Evolutionary conservation across 2,113 vertebrate genomes (phyloP).

Genomic region (Elaphurus davidianus): DNA sequence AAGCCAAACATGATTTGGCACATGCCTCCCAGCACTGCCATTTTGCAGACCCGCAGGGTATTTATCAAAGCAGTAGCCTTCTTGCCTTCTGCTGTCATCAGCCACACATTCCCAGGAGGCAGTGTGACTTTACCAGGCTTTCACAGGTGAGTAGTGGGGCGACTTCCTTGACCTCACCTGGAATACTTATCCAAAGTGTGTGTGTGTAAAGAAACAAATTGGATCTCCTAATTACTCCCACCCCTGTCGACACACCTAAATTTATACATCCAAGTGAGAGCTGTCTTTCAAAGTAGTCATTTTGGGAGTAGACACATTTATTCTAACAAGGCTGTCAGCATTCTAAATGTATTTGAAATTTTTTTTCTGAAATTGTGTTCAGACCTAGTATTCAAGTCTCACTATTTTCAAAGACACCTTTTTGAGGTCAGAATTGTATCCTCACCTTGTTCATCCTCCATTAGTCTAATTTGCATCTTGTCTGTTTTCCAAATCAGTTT

Average conservation of each 20-base stretch:
- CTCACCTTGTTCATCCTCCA: not conserved
- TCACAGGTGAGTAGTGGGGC: slow-evolving; percentile 37
- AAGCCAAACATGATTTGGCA: slow-evolving; percentile 82
- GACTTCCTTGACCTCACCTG: slow-evolving; percentile 49
- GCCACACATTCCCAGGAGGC: slow-evolving; percentile 47
- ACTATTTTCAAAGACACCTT: not conserved
- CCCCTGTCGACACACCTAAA: slow-evolving; percentile 16
- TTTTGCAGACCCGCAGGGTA: slow-evolving; percentile 69
- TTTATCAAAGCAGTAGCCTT: slow-evolving; percentile 70
- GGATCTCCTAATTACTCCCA: slow-evolving; percentile 50
- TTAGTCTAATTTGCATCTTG: slow-evolving; percentile 19
- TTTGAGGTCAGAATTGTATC: not conserved
- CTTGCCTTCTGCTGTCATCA: slow-evolving; percentile 64
- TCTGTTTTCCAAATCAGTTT: slow-evolving; percentile 10
- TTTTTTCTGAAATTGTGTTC: slow-evolving; percentile 36
- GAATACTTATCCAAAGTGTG: not conserved
- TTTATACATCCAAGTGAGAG: slow-evolving; percentile 26
- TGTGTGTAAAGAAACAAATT: slow-evolving; percentile 52
- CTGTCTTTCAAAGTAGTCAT: slow-evolving; percentile 58
- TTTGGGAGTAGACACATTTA: slow-evolving; percentile 17
- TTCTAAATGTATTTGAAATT: slow-evolving; percentile 27
- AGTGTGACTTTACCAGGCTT: slow-evolving; percentile 45
- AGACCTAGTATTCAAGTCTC: not conserved
- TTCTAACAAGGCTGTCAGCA: slow-evolving; percentile 45
- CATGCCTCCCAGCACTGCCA: slow-evolving; percentile 68